phyloP scores from a whole-genome alignment of 2,797 vertebrate species.

The Gymnopithys bicolor region DNA sequence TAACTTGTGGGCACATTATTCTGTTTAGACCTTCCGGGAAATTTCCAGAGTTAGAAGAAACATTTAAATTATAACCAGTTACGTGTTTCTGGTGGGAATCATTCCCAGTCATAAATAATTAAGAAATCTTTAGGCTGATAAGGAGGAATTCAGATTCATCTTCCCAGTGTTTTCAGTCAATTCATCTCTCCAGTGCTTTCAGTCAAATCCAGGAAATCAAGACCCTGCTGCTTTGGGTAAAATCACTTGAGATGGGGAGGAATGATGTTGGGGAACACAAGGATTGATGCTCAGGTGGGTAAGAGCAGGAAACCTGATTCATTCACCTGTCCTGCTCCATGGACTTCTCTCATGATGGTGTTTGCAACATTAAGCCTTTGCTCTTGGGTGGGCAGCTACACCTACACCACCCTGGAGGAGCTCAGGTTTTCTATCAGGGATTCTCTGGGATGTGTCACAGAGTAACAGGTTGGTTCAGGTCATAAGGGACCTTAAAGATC shows the following conservation, averaged over 20 bases:
- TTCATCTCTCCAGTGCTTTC: neutral
- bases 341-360: neutral
- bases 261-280: accelerated
- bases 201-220: neutral
- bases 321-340: neutral
- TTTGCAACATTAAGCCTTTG: neutral
- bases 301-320: neutral
- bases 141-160: constrained; percentile 3
- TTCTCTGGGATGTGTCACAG: neutral
- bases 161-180: neutral
- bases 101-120: neutral
- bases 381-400: neutral
- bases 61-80: constrained; percentile 9
- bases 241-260: neutral
- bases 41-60: constrained; percentile 12
- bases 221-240: neutral
- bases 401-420: neutral
- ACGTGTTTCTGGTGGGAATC: neutral
- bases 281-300: accelerated
- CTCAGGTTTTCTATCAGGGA: neutral
- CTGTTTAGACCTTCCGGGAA: constrained; percentile 46
- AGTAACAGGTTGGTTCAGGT: neutral
- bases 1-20: neutral
- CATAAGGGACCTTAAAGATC: neutral
- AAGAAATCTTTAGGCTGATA: neutral